Base-by-base conservation (phyloP, 2,113 vertebrate genomes). In the Tympanuchus pallidicinctus region DNA sequence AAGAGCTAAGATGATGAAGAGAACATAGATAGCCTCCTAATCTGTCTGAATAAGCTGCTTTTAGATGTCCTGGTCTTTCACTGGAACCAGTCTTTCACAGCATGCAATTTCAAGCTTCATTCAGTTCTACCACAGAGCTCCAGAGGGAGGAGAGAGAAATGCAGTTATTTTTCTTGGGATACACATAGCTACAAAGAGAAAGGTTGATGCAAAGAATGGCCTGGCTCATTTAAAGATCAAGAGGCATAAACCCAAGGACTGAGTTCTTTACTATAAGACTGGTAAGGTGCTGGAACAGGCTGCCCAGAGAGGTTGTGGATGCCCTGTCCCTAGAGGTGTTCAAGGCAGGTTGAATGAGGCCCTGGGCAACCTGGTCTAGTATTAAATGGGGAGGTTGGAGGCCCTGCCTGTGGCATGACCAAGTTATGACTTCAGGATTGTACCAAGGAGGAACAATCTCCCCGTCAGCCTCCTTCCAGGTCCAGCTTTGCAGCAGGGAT, bases 131-230 rank as follows among this genome's bases (percentile, higher is more conserved):
- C 40, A 15, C 45, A 60, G 34, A 34, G 63, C 12, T 66, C 34
- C 60, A n/a, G 45, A 69, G 17, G 7, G 54, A 12, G 82, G 9
- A 84, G 19, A 74, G 78, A 36, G 10, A 74, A 63, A 11, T 17
- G 4, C 13, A 67, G 42, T 34, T 27, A 14, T 40, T 40, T 27
- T 63, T 61, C 80, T 69, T 69, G 27, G 0, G 1, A 50, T 0
- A 0, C 25, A 8, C 13, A 17, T 32, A 86, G 59, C 17, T 75
- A 43, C 48, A 43, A 78, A 70, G 27, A 32, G 65, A 80, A 77
- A 87, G 12, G 7, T 7, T 70, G 24, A 19, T 25, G 21, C 42
- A 54, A 76, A 73, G 40, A 0, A 0, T 20, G 13, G 16, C n/a
- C 28, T 82, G 12, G 4, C 8, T 76, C 13, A 82, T 84, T 19